phyloP scores from a whole-genome alignment of 2,888 invertebrate species.

The Phoenoteleia sp. region DNA sequence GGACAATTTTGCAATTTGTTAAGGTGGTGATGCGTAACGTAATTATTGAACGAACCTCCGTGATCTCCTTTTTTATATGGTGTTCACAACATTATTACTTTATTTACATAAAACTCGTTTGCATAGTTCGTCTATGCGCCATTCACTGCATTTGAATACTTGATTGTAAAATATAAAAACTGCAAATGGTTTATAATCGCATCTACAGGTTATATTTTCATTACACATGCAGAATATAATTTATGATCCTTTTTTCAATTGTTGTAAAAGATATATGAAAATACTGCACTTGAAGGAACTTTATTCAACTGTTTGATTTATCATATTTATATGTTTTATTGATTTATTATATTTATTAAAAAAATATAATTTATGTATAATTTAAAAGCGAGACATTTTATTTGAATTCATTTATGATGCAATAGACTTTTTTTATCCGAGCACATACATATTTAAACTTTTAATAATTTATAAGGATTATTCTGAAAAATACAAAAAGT shows the following conservation, averaged over 20 bases:
- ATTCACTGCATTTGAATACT: slow-evolving; percentile 49
- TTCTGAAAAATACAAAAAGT: too few relatives aligned
- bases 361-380: too few relatives aligned
- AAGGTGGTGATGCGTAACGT: slow-evolving; percentile 9
- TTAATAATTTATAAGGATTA: too few relatives aligned
- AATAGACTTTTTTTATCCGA: too few relatives aligned
- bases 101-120: slow-evolving; percentile 48
- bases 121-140: slow-evolving; percentile 17
- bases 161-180: slow-evolving; percentile 36
- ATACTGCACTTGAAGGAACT: too few relatives aligned
- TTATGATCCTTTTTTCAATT: neutral
- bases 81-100: neutral
- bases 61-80: slow-evolving; percentile 25
- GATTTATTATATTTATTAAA: too few relatives aligned
- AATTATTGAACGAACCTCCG: slow-evolving; percentile 14
- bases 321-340: too few relatives aligned
- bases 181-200: slow-evolving; percentile 15
- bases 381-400: too few relatives aligned
- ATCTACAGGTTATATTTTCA: slow-evolving; percentile 26
- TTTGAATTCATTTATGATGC: too few relatives aligned
- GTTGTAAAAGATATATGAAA: neutral
- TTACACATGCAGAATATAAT: neutral
- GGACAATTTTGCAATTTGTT: neutral
- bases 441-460: too few relatives aligned
- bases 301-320: too few relatives aligned